These are phyloP conservation scores for Hymenochirus boettgeri DNA, from an alignment of 2,113 vertebrate genomes.

Conservation along the genomic window DNA sequence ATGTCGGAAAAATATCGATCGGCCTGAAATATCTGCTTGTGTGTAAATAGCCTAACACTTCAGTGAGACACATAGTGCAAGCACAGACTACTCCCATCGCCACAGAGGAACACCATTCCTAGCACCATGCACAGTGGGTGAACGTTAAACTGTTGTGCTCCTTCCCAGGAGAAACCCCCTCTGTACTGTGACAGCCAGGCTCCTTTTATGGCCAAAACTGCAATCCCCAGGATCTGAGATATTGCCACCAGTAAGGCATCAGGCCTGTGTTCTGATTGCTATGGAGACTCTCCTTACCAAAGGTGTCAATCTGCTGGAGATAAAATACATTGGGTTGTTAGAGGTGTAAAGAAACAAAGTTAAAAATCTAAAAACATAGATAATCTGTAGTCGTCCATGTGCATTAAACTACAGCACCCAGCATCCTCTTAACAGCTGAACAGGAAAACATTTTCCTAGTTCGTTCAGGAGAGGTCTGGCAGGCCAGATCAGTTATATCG, in stretches of 20 bases:
- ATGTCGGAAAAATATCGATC: too few relatives aligned
- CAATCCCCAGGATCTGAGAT: slow-evolving; percentile 82
- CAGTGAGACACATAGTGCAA: too few relatives aligned
- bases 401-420: too few relatives aligned
- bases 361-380: too few relatives aligned
- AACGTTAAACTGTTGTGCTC: slow-evolving; percentile 75
- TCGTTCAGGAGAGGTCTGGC: too few relatives aligned
- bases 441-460: too few relatives aligned
- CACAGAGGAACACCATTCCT: slow-evolving; percentile 86
- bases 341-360: too few relatives aligned
- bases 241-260: slow-evolving; percentile 68
- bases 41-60: neutral
- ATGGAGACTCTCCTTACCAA: slow-evolving; percentile 62
- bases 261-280: neutral
- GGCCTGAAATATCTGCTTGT: too few relatives aligned
- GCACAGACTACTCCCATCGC: slow-evolving; percentile 69
- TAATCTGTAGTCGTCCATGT: too few relatives aligned
- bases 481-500: too few relatives aligned
- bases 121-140: slow-evolving; percentile 94
- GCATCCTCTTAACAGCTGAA: too few relatives aligned
- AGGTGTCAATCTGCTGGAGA: neutral
- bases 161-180: slow-evolving; percentile 83
- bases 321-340: neutral
- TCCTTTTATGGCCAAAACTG: slow-evolving; percentile 66
- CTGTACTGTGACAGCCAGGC: slow-evolving; percentile 85